Percentiles rank a stretch among this genome's conserved stretches.
Evolutionary conservation across 2,113 vertebrate genomes (phyloP).

Genomic region (Erythrocebus patas): DNA sequence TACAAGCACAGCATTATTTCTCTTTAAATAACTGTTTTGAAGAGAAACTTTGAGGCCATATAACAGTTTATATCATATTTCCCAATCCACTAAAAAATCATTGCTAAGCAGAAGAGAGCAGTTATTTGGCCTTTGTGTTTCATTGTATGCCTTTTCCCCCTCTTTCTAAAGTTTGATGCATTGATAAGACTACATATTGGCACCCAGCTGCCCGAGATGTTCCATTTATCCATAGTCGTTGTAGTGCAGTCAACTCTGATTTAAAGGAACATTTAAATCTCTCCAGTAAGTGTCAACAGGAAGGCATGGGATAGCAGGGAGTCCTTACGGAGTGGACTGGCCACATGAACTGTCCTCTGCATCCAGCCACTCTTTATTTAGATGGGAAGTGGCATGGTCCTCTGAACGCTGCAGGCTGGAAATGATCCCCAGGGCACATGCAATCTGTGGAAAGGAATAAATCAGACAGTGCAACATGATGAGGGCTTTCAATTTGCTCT

Average conservation of each 20-base stretch:
- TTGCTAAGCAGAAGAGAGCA: neutral
- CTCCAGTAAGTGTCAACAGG: neutral
- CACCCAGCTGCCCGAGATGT: neutral
- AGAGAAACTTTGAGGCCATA: slow-evolving; percentile 23
- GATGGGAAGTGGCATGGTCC: neutral
- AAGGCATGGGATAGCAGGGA: neutral
- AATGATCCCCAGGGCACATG: too few relatives aligned
- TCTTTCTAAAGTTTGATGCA: neutral
- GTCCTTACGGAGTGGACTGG: neutral
- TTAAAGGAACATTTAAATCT: neutral
- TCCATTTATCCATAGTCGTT: neutral
- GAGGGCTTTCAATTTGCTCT: neutral
- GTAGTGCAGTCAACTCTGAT: neutral
- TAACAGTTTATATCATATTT: neutral
- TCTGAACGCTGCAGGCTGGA: neutral
- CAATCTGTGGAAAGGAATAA: neutral
- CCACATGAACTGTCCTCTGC: neutral
- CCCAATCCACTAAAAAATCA: neutral
- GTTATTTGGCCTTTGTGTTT: slow-evolving; percentile 35
- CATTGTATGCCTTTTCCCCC: slow-evolving; percentile 39
- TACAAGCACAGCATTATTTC: slow-evolving; percentile 55
- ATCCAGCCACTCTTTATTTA: neutral
- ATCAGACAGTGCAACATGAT: neutral
- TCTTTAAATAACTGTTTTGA: slow-evolving; percentile 16
- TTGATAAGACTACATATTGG: neutral